Conservation (phyloP, 1,140 invertebrate species). For the Hormaphis cornu region DNA sequence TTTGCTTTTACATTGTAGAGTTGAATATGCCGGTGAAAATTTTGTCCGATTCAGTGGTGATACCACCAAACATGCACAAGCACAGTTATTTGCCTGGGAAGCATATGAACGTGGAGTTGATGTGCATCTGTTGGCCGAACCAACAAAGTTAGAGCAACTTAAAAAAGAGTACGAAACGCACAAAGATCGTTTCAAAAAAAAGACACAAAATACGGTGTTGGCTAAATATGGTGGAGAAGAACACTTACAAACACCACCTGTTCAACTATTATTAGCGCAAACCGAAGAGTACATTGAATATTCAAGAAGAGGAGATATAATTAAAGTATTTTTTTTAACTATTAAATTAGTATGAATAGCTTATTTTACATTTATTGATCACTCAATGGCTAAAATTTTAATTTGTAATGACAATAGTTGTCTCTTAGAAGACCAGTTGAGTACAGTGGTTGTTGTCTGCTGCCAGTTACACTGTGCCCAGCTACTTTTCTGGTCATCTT, state of each 20-base stretch:
- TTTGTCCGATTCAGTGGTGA: slow-evolving; percentile 90
- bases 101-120: slow-evolving; percentile 88
- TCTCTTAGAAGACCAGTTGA: too few species aligned
- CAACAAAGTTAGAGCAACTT: slow-evolving; percentile 89
- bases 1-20: slow-evolving; percentile 45
- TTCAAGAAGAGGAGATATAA: slow-evolving; percentile 78
- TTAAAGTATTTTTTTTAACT: slow-evolving; percentile 45
- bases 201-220: slow-evolving; percentile 64
- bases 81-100: slow-evolving; percentile 97
- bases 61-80: slow-evolving; percentile 77
- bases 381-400: too few species aligned
- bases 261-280: slow-evolving; percentile 80
- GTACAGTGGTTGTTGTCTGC: too few species aligned
- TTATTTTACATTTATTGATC: too few species aligned
- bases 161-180: slow-evolving; percentile 84
- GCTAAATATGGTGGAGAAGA: slow-evolving; percentile 84
- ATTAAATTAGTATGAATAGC: too few species aligned
- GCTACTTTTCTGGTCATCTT: too few species aligned
- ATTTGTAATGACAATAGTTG: too few species aligned
- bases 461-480: too few species aligned
- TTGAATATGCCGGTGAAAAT: slow-evolving; percentile 91
- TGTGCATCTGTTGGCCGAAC: slow-evolving; percentile 92
- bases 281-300: slow-evolving; percentile 95
- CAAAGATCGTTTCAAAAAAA: slow-evolving; percentile 49
- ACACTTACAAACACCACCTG: slow-evolving; percentile 76